Base-by-base conservation (phyloP, 1,140 invertebrate genomes). In the Leptinotarsa lineolata region DNA sequence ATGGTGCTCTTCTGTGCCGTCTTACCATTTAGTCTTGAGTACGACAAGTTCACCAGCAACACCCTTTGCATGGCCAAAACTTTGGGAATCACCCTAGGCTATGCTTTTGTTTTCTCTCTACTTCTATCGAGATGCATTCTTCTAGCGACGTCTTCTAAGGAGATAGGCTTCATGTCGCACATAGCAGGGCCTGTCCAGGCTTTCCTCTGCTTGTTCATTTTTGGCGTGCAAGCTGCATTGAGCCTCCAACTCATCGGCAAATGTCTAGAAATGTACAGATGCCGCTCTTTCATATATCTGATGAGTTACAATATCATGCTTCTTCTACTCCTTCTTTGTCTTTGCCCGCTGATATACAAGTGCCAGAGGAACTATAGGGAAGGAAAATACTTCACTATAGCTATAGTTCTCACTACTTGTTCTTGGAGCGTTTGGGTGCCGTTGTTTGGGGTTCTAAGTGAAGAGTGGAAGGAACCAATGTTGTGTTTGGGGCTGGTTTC, bases 361-460 rank as follows among this genome's bases (percentile, higher is more conserved):
- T 89, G 88, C 6, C 88, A 88, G 67, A 84, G 90, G n/a, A 91
- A 91, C 76, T 90, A 90, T 79, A 85, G 86, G 3, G 90, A 91
- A 80, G 89, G 90, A 2, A 83, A 85, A 64, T 84, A 88, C 44
- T 86, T 88, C 72, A 83, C 85, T 1, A 79, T 87, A 0, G 85
- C 84, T 8, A 84, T 84, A 46, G 81, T 88, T 66, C 68, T 88
- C 0, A 83, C 85, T 18, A 81, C 84, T 24, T 80, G 83, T 59
- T 80, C 82, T 4, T 91, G 89, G 89, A 77, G 85, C 3, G 79
- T 84, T 4, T 90, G 89, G 88, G 81, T 88, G 15, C 83, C 85
- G 0, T 75, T 86, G 11, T 86, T 87, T 39, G 79, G 86, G 20
- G 21, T 89, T 3, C 80, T 88, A 16, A 84, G 84, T 1, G 80